These are phyloP conservation scores for Neodiprion lecontei DNA, from an alignment of 1,140 invertebrate genomes.

Conservation along the genomic window DNA sequence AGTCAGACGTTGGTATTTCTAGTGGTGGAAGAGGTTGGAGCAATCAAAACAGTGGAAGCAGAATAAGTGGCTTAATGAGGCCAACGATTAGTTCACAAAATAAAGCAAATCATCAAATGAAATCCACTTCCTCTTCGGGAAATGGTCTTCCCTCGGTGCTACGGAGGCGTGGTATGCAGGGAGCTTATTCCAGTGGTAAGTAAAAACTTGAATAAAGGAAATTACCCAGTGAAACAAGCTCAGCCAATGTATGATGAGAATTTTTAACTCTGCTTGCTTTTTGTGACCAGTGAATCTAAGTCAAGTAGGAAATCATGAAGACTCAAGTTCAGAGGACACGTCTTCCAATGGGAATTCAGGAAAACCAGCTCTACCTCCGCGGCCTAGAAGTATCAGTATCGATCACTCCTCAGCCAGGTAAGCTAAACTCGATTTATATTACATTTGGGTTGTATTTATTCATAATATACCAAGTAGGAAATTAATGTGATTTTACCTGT, in stretches of 20 bases:
- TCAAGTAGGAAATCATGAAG: slow-evolving; percentile 72
- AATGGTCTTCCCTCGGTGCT: slow-evolving; percentile 60
- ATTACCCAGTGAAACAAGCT: no score
- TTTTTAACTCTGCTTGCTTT: no score
- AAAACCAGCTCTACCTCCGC: slow-evolving; percentile 68
- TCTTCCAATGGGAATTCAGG: slow-evolving; percentile 60
- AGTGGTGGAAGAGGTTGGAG: slow-evolving; percentile 46
- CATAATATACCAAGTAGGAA: slow-evolving; percentile 27
- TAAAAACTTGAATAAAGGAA: background rate
- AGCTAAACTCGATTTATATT: slow-evolving; percentile 30
- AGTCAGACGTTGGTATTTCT: slow-evolving; percentile 64
- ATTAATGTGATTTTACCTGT: slow-evolving; percentile 14
- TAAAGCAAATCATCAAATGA: slow-evolving; percentile 66
- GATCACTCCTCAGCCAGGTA: slow-evolving; percentile 56
- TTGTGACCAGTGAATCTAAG: slow-evolving; percentile 66
- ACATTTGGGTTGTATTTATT: slow-evolving; percentile 21
- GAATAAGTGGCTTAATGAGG: slow-evolving; percentile 69
- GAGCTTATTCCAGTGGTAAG: slow-evolving; percentile 73
- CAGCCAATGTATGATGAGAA: no score
- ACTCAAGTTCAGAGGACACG: slow-evolving; percentile 78
- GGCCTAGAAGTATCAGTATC: slow-evolving; percentile 63
- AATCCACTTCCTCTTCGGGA: slow-evolving; percentile 42
- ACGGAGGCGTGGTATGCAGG: slow-evolving; percentile 66
- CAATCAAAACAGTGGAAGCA: slow-evolving; percentile 43
- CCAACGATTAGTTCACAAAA: slow-evolving; percentile 83